Base-by-base conservation (phyloP, 2,797 vertebrate genomes). In the Apodemus agrarius region DNA sequence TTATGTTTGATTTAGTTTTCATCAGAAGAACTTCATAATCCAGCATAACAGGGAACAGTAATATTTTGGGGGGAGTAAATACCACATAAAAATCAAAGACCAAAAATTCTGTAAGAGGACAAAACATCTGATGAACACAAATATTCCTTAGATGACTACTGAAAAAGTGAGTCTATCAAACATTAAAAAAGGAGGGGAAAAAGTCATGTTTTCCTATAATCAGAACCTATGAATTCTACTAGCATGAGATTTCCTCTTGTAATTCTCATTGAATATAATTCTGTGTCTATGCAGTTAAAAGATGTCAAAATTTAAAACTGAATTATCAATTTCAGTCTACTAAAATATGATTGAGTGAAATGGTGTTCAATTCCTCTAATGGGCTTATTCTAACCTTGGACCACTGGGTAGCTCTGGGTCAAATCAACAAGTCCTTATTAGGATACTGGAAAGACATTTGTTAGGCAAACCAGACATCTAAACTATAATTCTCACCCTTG, bases 11-110 rank as follows among this genome's bases (percentile, higher is more conserved):
- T 99, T 82, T 96, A 98, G 1, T 99, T 99, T 98, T 79, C 96
- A 0, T 90, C 98, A 91, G 98, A 99, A 90, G 99, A 98, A 9
- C 95, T 99, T 93, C 98, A 98, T 96, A 99, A 99, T 14, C 98
- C 97, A 1, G 97, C 99, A 49, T 99, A 99, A 96, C 99, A 99
- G 95, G 98, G n/a, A 61, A 99, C 4, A 95, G 97, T 8, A 99
- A 99, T 63, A 0, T 99, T 16, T 91, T 99, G 26, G 99, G 99
- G 96, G 99, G 99, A 76, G 94, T 98, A 59, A 99, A 99, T 97
- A 99, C 0, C 98, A 98, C 2, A 98, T 97, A 98, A 99, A 98
- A 97, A 97, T 93, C 98, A 98, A 98, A 98, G 92, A 97, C 90
- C 90, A 84, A 96, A 90, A 6, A 96, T 98, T 0, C 16, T 85